Evolutionary conservation across 2,888 invertebrate species (phyloP).

Genomic region (Aelia acuminata): DNA sequence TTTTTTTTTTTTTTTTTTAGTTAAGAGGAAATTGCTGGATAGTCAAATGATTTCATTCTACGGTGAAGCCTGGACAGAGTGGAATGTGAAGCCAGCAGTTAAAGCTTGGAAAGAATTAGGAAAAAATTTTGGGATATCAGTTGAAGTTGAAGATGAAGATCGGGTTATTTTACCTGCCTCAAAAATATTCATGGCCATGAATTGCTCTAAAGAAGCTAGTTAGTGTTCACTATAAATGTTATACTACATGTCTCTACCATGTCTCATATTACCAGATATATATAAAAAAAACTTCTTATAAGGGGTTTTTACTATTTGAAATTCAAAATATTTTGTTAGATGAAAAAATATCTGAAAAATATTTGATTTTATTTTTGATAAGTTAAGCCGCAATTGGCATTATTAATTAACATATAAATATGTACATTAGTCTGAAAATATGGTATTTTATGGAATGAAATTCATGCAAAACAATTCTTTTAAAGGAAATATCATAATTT

Average conservation of each 20-base stretch:
- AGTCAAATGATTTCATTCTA: slow-evolving; percentile 70
- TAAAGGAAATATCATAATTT: neutral
- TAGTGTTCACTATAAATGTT: slow-evolving; percentile 67
- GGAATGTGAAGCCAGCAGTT: slow-evolving; percentile 71
- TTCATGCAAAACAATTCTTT: neutral
- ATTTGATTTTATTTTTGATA: neutral
- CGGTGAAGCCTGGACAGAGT: slow-evolving; percentile 71
- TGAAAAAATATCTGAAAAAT: neutral
- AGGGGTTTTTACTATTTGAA: neutral
- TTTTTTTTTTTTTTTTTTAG: slow-evolving; percentile 67
- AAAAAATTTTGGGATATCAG: slow-evolving; percentile 71
- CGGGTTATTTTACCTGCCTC: slow-evolving; percentile 72
- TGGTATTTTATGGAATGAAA: neutral
- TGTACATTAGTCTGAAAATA: neutral
- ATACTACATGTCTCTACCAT: neutral
- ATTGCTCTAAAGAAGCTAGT: slow-evolving; percentile 72
- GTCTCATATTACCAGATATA: neutral
- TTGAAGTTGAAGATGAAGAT: slow-evolving; percentile 76
- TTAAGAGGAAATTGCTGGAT: slow-evolving; percentile 71
- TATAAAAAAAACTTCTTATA: neutral
- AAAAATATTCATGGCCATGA: slow-evolving; percentile 72
- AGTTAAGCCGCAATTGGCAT: too few relatives aligned
- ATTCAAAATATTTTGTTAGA: neutral
- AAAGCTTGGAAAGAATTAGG: slow-evolving; percentile 70
- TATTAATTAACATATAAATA: neutral